phyloP scores from a whole-genome alignment of 2,797 vertebrate species.

The Poecilia wingei region DNA sequence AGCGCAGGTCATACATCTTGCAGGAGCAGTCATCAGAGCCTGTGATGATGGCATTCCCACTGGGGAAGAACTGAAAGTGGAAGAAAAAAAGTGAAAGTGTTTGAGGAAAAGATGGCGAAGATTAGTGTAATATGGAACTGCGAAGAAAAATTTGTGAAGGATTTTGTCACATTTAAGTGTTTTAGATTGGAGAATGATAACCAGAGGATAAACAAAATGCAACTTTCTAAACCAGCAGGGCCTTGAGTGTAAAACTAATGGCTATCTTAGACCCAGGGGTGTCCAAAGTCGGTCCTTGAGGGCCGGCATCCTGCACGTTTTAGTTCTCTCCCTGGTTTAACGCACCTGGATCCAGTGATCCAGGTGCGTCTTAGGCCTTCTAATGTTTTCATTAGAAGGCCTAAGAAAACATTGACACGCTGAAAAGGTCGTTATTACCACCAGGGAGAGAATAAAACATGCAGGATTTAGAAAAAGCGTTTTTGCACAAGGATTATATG shows the following conservation, averaged over 20 bases:
- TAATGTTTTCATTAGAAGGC: too few species aligned
- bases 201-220: background rate
- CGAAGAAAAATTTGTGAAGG: background rate
- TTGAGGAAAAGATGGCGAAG: background rate
- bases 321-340: too few species aligned
- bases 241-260: background rate
- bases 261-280: background rate
- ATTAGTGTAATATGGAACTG: background rate
- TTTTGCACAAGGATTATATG: too few species aligned
- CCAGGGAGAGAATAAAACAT: too few species aligned
- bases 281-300: too few species aligned
- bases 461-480: too few species aligned
- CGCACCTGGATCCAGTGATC: too few species aligned
- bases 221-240: background rate
- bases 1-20: slow-evolving; percentile 89
- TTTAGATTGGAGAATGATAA: background rate
- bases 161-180: background rate
- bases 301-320: too few species aligned
- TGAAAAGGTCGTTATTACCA: too few species aligned
- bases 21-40: slow-evolving; percentile 93
- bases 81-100: background rate
- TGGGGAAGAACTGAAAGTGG: slow-evolving; percentile 86
- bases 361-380: too few species aligned
- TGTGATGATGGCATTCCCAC: slow-evolving; percentile 86
- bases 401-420: too few species aligned